phyloP scores from a whole-genome alignment of 2,797 vertebrate genomes.

The Rhinophrynus dorsalis region DNA sequence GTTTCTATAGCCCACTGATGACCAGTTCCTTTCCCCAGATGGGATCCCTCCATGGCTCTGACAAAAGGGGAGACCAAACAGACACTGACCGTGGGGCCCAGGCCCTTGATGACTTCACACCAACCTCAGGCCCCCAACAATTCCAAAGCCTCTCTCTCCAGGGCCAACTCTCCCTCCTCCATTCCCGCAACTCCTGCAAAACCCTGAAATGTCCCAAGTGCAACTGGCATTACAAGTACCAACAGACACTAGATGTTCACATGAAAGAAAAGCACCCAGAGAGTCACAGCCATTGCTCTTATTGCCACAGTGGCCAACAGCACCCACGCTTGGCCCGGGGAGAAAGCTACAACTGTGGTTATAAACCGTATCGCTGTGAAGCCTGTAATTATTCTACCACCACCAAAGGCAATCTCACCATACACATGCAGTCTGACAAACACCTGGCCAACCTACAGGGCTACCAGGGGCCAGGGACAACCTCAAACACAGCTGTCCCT shows the following conservation, averaged over 20 bases:
- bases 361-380: conserved; percentile 67
- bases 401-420: conserved; percentile 70
- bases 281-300: conserved; percentile 62
- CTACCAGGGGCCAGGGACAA: conserved; percentile 56
- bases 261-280: conserved; percentile 67
- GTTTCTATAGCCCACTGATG: conserved; percentile 42
- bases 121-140: conserved; percentile 44
- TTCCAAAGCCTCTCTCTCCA: conserved; percentile 64
- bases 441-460: conserved; percentile 67
- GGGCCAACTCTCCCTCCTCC: conserved; percentile 64
- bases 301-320: conserved; percentile 58
- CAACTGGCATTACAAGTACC: conserved; percentile 74
- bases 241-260: conserved; percentile 67
- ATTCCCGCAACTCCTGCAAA: conserved; percentile 68
- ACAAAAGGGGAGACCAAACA: conserved; percentile 47
- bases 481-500: conserved; percentile 47
- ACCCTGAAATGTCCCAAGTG: conserved; percentile 70
- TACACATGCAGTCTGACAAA: conserved; percentile 70
- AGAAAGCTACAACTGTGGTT: conserved; percentile 68
- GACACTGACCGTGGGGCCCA: conserved; percentile 25
- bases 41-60: conserved; percentile 28
- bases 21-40: conserved; percentile 37
- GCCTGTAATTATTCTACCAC: conserved; percentile 70
- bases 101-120: conserved; percentile 22
- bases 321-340: conserved; percentile 65